Percentiles rank a stretch among this genome's conserved stretches.
Evolutionary conservation across 1,140 invertebrate genomes (phyloP).

Genomic region (Tetragnatha versicolor): DNA sequence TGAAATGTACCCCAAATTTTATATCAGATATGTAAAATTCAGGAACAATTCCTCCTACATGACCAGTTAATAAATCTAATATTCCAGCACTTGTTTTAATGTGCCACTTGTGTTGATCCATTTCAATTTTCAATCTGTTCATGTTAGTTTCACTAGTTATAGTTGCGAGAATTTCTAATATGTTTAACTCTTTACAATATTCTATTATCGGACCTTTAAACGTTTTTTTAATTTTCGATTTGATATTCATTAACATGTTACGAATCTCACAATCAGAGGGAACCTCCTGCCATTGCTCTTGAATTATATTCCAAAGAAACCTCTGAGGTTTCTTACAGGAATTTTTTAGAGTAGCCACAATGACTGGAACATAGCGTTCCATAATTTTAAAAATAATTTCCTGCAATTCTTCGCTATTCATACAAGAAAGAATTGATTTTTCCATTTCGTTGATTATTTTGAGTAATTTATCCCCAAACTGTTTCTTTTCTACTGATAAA

Average conservation of each 20-base stretch:
- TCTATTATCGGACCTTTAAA: background rate
- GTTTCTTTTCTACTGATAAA: background rate
- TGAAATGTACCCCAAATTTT: background rate
- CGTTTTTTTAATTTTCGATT: conserved; percentile 1
- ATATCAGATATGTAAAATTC: conserved; percentile 13
- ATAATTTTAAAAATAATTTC: conserved; percentile 12
- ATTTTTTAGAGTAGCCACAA: background rate
- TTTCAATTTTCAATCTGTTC: background rate
- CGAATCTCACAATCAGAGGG: background rate
- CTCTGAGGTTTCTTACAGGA: background rate
- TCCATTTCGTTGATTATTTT: background rate
- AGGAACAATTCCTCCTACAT: background rate
- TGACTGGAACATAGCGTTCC: background rate
- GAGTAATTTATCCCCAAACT: background rate
- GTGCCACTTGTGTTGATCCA: conserved; percentile 18
- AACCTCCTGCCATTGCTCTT: conserved; percentile 21
- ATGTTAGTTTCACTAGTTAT: conserved; percentile 2
- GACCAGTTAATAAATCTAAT: conserved; percentile 29
- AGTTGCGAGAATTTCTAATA: background rate
- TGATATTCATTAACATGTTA: background rate
- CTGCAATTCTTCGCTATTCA: background rate
- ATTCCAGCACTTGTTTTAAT: conserved; percentile 4
- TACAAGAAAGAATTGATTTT: background rate
- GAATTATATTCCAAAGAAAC: conserved; percentile 15
- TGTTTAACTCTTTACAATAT: background rate